Conservation (phyloP, 23 tunicate genomes). For the Styela plicata region DNA sequence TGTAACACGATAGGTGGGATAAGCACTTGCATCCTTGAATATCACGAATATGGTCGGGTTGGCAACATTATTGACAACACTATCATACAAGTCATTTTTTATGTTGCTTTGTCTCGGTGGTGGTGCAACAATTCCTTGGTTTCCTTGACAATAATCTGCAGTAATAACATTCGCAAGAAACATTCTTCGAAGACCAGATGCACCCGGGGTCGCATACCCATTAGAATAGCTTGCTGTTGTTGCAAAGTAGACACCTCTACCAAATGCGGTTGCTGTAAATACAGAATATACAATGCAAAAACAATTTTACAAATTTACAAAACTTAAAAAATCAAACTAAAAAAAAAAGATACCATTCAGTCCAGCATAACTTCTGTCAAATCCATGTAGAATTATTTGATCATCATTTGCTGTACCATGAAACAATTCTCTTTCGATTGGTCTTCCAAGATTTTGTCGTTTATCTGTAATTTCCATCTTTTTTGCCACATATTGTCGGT, state of each 20-base stretch:
- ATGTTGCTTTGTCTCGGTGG: constrained; percentile 20
- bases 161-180: constrained; percentile 71
- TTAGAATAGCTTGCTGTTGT: constrained; percentile 43
- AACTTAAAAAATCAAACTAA: too few species aligned
- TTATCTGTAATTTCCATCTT: constrained; percentile 50
- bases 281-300: too few species aligned
- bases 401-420: constrained; percentile 56
- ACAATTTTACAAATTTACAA: too few species aligned
- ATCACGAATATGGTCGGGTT: constrained; percentile 60
- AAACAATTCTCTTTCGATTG: constrained; percentile 42
- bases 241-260: constrained; percentile 85
- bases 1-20: constrained; percentile 45
- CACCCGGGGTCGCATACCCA: constrained; percentile 26
- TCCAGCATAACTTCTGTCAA: constrained; percentile 78
- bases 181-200: constrained; percentile 34
- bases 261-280: constrained; percentile 48
- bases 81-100: constrained; percentile 52
- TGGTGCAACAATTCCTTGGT: constrained; percentile 4
- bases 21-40: constrained; percentile 68
- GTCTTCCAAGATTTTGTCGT: constrained; percentile 9
- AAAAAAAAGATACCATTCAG: constrained; percentile 64
- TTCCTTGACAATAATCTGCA: constrained; percentile 67
- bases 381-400: constrained; percentile 49
- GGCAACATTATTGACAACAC: constrained; percentile 38
- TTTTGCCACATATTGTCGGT: constrained; percentile 63